Evolutionary conservation across 1,140 invertebrate species (phyloP), one percentile per base, ranked within the genome.

Genomic region (Bombus vancouverensis): DNA sequence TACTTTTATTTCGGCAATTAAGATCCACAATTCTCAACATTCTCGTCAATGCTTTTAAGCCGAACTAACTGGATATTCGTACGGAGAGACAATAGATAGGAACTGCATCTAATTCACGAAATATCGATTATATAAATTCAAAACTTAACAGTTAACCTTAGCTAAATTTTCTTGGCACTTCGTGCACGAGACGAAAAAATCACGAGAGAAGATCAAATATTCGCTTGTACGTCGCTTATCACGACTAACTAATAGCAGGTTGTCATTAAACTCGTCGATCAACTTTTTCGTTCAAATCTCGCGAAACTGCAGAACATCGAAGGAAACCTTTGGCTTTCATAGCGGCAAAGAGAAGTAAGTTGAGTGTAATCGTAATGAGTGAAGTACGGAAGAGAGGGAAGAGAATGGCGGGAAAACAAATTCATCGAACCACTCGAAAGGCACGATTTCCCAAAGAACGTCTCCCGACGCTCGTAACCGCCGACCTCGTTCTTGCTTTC

Each of bases 361-460:
- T 44, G 59, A 28, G n/a, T 6, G 62, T 66, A 66, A 79, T 79
- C 62, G 47, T 53, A 53, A 53, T 22, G 59, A 44, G 37, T 13
- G 39, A n/a, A 66, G 25, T n/a, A 10, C 59, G n/a, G 25, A 25
- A 22, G 47, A 12, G 53, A 18, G 28, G 22, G 9, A 0, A 73
- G 57, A 28, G 28, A 18, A 42, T 18, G 4, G 5, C 12, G 66
- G 34, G 47, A 44, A 71, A 34, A 73, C 18, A 73, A 32, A 81
- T 81, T 81, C 47, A 32, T 81, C 68, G 68, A 42, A n/a, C 3
- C 66, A 37, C 34, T 68, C 2, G 18, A 68, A 65, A 79, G 47
- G 37, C 47, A 42, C 25, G 53, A 53, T 73, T 81, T 62, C 47
- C 62, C 18, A 25, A 76, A 66, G 73, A 76, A 39, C 6, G 8